These are phyloP conservation scores for Anastatus disparis DNA, from an alignment of 1,140 invertebrate species.

Conservation along the genomic window DNA sequence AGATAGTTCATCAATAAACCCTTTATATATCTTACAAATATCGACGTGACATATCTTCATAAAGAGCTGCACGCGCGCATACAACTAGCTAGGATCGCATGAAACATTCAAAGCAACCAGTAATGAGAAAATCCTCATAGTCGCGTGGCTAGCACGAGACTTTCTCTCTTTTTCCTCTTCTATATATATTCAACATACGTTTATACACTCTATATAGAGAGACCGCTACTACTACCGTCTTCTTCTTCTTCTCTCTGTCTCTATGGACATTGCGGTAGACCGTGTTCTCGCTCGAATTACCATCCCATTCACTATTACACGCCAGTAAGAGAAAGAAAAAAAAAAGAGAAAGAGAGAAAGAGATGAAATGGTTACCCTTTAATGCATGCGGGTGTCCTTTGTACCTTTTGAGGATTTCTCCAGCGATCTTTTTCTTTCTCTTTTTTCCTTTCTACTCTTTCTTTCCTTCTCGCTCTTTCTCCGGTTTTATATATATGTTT, in stretches of 20 bases:
- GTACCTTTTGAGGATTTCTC: conserved; percentile 62
- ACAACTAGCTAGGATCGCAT: too few species aligned
- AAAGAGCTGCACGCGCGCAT: too few species aligned
- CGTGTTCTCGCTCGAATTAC: conserved; percentile 49
- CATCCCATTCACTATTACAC: conserved; percentile 11
- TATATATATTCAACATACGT: not conserved
- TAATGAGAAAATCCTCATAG: conserved; percentile 51
- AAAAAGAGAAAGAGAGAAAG: conserved; percentile 10
- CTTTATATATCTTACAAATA: too few species aligned
- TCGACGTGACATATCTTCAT: too few species aligned
- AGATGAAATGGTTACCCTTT: conserved; percentile 14
- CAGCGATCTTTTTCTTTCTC: conserved; percentile 11
- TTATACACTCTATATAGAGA: too few species aligned
- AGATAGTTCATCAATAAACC: too few species aligned
- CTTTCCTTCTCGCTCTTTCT: conserved; percentile 33
- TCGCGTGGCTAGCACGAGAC: conserved; percentile 51
- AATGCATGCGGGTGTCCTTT: conserved; percentile 60
- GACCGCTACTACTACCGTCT: not conserved
- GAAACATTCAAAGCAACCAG: conserved; percentile 47
- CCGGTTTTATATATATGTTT: too few species aligned
- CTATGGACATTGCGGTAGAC: conserved; percentile 41
- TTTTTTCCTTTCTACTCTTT: conserved; percentile 21
- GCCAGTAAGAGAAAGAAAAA: not conserved
- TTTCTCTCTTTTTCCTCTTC: not conserved
- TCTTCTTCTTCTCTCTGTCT: not conserved